These are phyloP conservation scores for Tuberolachnus salignus DNA, from an alignment of 2,888 invertebrate species.

Conservation along the genomic window DNA sequence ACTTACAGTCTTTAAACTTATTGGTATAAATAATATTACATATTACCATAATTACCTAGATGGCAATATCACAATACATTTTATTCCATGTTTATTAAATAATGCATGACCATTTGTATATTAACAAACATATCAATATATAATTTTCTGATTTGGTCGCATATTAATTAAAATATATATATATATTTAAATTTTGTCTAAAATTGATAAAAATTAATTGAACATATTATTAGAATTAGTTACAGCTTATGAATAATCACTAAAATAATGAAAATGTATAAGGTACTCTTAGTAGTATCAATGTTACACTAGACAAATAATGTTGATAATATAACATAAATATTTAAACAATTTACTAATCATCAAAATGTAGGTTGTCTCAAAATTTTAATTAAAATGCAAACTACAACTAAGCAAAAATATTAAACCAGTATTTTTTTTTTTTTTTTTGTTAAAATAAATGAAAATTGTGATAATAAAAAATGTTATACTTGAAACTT, in stretches of 20 bases:
- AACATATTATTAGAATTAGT: slow-evolving; percentile 45
- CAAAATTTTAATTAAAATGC: slow-evolving; percentile 44
- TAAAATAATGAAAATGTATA: slow-evolving; percentile 51
- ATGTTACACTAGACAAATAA: slow-evolving; percentile 37
- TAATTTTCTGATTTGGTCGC: slow-evolving; percentile 25
- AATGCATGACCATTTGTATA: slow-evolving; percentile 37
- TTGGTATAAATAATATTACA: slow-evolving; percentile 40
- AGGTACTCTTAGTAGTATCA: slow-evolving; percentile 33
- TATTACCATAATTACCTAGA: slow-evolving; percentile 40
- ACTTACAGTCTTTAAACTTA: slow-evolving; percentile 48
- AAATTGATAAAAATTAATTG: slow-evolving; percentile 49
- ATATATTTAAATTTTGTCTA: slow-evolving; percentile 45
- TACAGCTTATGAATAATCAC: slow-evolving; percentile 32
- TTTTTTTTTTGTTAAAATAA: slow-evolving; percentile 41
- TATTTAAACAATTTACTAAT: slow-evolving; percentile 27
- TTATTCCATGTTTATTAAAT: slow-evolving; percentile 42
- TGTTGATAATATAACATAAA: slow-evolving; percentile 48
- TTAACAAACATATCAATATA: slow-evolving; percentile 22
- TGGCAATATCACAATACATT: slow-evolving; percentile 30
- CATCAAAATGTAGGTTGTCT: slow-evolving; percentile 35
- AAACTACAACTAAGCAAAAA: slow-evolving; percentile 33
- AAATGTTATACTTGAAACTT: slow-evolving; percentile 47
- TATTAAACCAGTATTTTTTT: slow-evolving; percentile 31
- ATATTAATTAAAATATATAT: slow-evolving; percentile 19
- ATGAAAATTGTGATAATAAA: slow-evolving; percentile 41